phyloP scores from a whole-genome alignment of 1,140 invertebrate genomes.

The Papilio xuthus region DNA sequence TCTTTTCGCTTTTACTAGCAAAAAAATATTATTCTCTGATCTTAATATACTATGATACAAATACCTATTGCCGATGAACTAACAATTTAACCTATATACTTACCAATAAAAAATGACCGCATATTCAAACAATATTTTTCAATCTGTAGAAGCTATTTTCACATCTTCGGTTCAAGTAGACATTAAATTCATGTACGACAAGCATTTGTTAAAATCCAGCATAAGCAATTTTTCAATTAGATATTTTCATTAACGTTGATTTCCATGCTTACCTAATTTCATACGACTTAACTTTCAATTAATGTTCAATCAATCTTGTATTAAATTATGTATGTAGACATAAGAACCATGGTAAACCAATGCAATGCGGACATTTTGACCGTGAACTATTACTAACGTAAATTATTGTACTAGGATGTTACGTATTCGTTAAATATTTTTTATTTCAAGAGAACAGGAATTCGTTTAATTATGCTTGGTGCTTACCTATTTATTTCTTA shows the following conservation, averaged over 20 bases:
- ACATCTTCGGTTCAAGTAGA: neutral
- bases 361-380: neutral
- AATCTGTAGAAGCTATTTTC: neutral
- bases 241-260: neutral
- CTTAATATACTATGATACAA: too few species aligned
- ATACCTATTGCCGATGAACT: neutral
- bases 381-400: neutral
- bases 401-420: neutral
- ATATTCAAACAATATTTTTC: neutral
- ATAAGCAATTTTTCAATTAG: conserved; percentile 14
- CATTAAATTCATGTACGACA: neutral
- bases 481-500: too few species aligned
- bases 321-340: neutral
- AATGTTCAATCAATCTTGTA: conserved; percentile 1
- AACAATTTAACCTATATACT: neutral
- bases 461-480: too few species aligned
- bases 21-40: neutral
- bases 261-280: conserved; percentile 10
- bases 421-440: neutral
- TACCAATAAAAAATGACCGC: neutral
- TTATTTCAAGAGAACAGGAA: too few species aligned
- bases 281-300: neutral
- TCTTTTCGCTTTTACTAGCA: too few species aligned
- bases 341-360: neutral
- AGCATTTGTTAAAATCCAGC: neutral